Conservation (phyloP, 2,797 vertebrate genomes). For the Pithecia hirsuta region DNA sequence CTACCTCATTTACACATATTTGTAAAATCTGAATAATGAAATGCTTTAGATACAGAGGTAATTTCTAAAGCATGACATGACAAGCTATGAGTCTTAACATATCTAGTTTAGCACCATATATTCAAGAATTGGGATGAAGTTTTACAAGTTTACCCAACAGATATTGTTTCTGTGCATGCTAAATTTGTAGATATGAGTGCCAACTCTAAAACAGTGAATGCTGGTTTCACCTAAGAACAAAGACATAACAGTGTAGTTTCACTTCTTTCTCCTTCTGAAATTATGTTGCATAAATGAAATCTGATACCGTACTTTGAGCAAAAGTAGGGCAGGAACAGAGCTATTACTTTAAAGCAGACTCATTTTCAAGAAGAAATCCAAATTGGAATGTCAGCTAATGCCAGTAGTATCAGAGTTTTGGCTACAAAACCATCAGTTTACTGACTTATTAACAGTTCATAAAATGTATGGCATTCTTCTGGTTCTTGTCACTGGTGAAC, state of each 20-base stretch:
- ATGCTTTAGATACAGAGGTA: background rate
- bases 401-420: constrained; percentile 80
- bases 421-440: constrained; percentile 84
- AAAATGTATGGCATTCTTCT: constrained; percentile 83
- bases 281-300: constrained; percentile 58
- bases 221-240: constrained; percentile 34
- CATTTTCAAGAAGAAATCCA: constrained; percentile 74
- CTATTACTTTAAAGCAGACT: constrained; percentile 72
- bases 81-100: background rate
- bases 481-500: constrained; percentile 82
- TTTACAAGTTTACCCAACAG: constrained; percentile 33
- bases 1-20: background rate
- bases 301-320: constrained; percentile 13
- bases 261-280: constrained; percentile 21
- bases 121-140: background rate
- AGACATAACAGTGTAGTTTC: background rate
- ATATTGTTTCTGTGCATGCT: constrained; percentile 13
- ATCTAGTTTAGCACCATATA: background rate
- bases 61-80: background rate
- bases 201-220: background rate
- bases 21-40: background rate
- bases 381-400: constrained; percentile 80
- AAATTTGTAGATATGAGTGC: constrained; percentile 6
- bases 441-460: constrained; percentile 86
- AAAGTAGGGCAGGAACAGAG: constrained; percentile 47